Percentiles rank a stretch among this genome's conserved stretches.
phyloP scores from a whole-genome alignment of 1,140 invertebrate species.

The Helicoverpa armigera region DNA sequence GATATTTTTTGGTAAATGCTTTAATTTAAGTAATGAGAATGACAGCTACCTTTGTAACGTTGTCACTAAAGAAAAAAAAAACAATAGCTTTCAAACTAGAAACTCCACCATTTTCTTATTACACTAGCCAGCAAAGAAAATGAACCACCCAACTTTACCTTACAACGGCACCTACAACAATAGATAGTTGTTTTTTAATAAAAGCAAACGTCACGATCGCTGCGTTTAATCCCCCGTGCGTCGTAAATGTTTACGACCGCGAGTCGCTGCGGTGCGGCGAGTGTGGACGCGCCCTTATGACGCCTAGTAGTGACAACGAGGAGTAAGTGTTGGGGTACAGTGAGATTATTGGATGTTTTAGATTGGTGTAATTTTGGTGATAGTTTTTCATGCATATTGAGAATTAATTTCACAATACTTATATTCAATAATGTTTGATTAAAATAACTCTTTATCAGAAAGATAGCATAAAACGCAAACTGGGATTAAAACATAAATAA shows the following conservation, averaged over 20 bases:
- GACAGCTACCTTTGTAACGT: too few relatives aligned
- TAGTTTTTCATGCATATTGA: too few relatives aligned
- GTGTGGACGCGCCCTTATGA: constrained; percentile 79
- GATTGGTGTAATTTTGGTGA: too few relatives aligned
- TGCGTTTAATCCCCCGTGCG: constrained; percentile 76
- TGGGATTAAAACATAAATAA: too few relatives aligned
- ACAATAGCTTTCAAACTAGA: not conserved
- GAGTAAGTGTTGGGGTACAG: constrained; percentile 59
- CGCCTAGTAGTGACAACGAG: constrained; percentile 75
- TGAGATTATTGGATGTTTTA: constrained; percentile 22
- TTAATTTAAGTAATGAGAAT: too few relatives aligned
- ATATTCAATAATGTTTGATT: too few relatives aligned
- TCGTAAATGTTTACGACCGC: constrained; percentile 84
- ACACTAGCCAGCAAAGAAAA: not conserved
- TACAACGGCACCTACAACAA: constrained; percentile 27
- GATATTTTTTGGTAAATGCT: too few relatives aligned
- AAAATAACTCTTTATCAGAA: too few relatives aligned
- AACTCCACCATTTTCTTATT: not conserved
- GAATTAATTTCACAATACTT: too few relatives aligned
- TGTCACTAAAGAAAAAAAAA: not conserved
- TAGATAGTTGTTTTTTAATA: constrained; percentile 73
- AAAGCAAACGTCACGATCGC: constrained; percentile 67
- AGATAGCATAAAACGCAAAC: too few relatives aligned
- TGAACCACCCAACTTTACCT: not conserved
- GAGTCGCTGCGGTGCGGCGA: constrained; percentile 78